Conservation (phyloP, 2,797 vertebrate species). For the Linurgus olivaceus region DNA sequence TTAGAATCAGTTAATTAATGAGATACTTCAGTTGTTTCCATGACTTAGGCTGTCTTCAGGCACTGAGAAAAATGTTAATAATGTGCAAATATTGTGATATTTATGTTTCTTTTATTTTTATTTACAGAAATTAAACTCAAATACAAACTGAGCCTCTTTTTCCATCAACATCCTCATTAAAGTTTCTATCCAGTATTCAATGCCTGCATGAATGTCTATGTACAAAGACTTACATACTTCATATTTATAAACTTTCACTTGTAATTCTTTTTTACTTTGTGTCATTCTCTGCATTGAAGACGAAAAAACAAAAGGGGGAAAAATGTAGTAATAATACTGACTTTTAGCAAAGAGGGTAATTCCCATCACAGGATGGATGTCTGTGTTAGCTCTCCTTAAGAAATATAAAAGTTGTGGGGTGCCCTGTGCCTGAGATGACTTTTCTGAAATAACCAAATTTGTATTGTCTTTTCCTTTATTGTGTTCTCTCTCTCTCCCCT, state of each 20-base stretch:
- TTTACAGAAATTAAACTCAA: slow-evolving; percentile 26
- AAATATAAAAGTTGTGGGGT: neutral
- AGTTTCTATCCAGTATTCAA: neutral
- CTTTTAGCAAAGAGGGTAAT: neutral
- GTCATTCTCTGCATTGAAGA: neutral
- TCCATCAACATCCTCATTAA: neutral
- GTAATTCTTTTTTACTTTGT: neutral
- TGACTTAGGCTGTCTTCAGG: slow-evolving; percentile 27
- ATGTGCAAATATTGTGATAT: neutral
- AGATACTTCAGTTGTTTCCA: slow-evolving; percentile 22
- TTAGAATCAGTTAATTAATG: slow-evolving; percentile 46
- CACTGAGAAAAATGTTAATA: slow-evolving; percentile 19
- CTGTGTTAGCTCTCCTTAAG: neutral
- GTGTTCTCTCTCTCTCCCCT: neutral
- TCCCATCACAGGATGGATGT: neutral
- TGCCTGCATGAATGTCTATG: neutral
- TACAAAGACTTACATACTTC: neutral
- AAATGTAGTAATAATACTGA: neutral
- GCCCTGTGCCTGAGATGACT: neutral
- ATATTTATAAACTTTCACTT: neutral
- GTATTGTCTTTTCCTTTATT: neutral
- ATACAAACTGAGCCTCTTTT: neutral
- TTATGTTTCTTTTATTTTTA: slow-evolving; percentile 3
- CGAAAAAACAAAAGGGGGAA: neutral
- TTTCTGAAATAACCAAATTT: neutral